These are phyloP conservation scores for Argynnis bischoffii DNA, from an alignment of 2,888 invertebrate species.

Conservation along the genomic window DNA sequence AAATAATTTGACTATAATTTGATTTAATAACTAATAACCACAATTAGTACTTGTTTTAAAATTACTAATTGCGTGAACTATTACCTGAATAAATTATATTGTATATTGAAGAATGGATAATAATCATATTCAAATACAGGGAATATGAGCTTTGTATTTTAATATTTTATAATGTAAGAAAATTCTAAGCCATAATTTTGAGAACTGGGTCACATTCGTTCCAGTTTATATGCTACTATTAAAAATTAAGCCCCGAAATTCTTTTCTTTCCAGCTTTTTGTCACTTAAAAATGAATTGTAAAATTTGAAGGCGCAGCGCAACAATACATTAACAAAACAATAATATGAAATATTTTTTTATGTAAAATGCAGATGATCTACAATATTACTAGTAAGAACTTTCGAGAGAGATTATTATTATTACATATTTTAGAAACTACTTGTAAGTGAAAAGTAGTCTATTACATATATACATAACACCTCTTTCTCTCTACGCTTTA, in stretches of 20 bases:
- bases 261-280: constrained; percentile 3
- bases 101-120: not conserved
- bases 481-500: too few species aligned
- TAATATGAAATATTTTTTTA: not conserved
- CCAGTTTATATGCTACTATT: not conserved
- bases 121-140: not conserved
- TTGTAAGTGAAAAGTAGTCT: too few species aligned
- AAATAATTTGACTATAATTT: too few species aligned
- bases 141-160: not conserved
- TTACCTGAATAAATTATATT: not conserved
- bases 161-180: not conserved
- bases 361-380: too few species aligned
- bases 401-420: too few species aligned
- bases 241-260: constrained; percentile 12
- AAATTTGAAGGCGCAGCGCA: too few species aligned
- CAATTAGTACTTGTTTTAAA: too few species aligned
- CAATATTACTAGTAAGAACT: too few species aligned
- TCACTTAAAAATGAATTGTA: not conserved
- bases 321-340: not conserved
- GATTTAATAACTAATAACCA: too few species aligned
- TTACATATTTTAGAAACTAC: too few species aligned
- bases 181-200: constrained; percentile 9
- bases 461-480: too few species aligned
- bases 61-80: too few species aligned
- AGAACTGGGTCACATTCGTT: constrained; percentile 6